Evolutionary conservation across 2,113 vertebrate genomes (phyloP).

Genomic region (Sceloporus tristichus): DNA sequence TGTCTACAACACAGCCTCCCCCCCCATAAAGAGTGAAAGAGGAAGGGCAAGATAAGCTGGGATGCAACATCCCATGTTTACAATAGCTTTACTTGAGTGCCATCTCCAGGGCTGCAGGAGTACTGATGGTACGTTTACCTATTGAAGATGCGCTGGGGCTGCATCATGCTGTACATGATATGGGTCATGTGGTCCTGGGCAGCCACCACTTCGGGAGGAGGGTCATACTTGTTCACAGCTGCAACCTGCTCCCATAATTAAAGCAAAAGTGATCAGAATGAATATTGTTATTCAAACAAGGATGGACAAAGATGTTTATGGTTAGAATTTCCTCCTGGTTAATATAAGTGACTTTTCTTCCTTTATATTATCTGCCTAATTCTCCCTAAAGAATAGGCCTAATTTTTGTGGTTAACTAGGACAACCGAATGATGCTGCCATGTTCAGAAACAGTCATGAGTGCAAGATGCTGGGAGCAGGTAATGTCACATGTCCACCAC

Average conservation of each 20-base stretch:
- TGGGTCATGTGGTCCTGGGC: slow-evolving; percentile 88
- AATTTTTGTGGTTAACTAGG: too few relatives aligned
- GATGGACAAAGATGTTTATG: not conserved
- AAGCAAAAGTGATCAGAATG: not conserved
- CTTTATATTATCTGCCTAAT: too few relatives aligned
- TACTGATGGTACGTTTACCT: slow-evolving; percentile 77
- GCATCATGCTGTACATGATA: slow-evolving; percentile 79
- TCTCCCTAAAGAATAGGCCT: too few relatives aligned
- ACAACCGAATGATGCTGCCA: too few relatives aligned
- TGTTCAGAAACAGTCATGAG: too few relatives aligned
- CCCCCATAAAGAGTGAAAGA: not conserved
- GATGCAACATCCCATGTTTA: not conserved
- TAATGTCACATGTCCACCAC: too few relatives aligned
- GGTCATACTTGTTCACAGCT: slow-evolving; percentile 86
- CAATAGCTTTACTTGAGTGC: not conserved
- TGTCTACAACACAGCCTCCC: not conserved
- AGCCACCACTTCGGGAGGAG: slow-evolving; percentile 89
- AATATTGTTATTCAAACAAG: not conserved
- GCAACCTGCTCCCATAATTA: slow-evolving; percentile 81
- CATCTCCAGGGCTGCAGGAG: slow-evolving; percentile 21
- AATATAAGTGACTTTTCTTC: too few relatives aligned
- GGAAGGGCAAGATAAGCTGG: rapidly evolving
- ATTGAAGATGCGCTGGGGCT: slow-evolving; percentile 88
- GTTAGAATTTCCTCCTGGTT: not conserved
- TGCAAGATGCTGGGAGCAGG: too few relatives aligned